These are phyloP conservation scores for Polypterus senegalus DNA, from an alignment of 2,113 vertebrate genomes.

Conservation along the genomic window DNA sequence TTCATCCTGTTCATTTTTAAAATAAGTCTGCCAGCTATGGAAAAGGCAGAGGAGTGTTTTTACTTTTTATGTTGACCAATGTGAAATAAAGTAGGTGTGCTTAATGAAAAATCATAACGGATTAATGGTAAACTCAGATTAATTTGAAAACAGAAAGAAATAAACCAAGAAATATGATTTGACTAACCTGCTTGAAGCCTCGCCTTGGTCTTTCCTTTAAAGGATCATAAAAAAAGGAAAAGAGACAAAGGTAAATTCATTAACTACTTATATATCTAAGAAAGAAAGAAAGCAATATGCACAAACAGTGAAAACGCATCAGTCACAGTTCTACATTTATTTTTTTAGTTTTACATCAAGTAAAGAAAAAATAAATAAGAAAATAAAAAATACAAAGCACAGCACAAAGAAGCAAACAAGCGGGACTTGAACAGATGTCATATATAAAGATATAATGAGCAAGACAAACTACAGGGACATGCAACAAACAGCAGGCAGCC, in stretches of 20 bases:
- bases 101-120: too few species aligned
- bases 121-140: too few species aligned
- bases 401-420: constrained; percentile 26
- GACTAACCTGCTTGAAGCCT: constrained; percentile 83
- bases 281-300: neutral
- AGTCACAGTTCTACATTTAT: constrained; percentile 13
- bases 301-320: neutral
- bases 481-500: constrained; percentile 23
- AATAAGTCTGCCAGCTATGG: too few species aligned
- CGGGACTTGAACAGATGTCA: constrained; percentile 12
- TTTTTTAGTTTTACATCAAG: constrained; percentile 18
- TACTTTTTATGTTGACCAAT: too few species aligned
- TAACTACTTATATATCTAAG: constrained; percentile 9
- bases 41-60: too few species aligned
- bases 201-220: constrained; percentile 84
- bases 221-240: constrained; percentile 50
- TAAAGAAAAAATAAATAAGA: constrained; percentile 24
- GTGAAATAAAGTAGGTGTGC: too few species aligned
- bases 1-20: too few species aligned
- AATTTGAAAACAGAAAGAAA: constrained; percentile 2
- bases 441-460: neutral
- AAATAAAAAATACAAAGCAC: constrained; percentile 44
- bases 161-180: constrained; percentile 39
- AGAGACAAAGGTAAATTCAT: constrained; percentile 22
- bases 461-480: constrained; percentile 8